A percentile compares a stretch with the other conserved stretches of the same genome.
Conservation (phyloP, 1,140 invertebrate genomes). For the Drosophila mauritiana region DNA sequence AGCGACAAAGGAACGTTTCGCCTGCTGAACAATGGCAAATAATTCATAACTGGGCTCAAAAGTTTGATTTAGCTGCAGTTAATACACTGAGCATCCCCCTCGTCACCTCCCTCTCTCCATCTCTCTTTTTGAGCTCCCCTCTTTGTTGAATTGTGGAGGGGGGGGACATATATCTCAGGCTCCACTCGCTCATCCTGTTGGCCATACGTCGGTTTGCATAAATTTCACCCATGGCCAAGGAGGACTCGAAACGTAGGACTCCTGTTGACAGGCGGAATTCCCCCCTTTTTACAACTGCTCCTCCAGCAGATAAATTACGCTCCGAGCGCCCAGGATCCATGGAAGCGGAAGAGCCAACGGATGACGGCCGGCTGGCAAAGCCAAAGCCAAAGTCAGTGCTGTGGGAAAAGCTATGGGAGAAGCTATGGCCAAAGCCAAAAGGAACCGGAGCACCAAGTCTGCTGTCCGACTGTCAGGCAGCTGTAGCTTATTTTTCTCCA, state of each 20-base stretch:
- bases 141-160: constrained; percentile 1
- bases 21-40: constrained; percentile 78
- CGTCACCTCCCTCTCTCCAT: neutral
- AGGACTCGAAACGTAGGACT: constrained; percentile 6
- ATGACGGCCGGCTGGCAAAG: constrained; percentile 29
- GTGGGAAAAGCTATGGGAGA: neutral
- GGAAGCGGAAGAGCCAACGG: constrained; percentile 73
- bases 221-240: constrained; percentile 44
- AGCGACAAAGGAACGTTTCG: constrained; percentile 71
- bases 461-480: constrained; percentile 62
- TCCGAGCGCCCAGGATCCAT: constrained; percentile 51
- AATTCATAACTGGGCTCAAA: constrained; percentile 80
- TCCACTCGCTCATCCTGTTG: constrained; percentile 35
- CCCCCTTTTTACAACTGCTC: constrained; percentile 1
- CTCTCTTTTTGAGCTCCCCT: neutral
- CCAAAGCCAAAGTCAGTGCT: neutral
- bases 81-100: constrained; percentile 54
- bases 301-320: constrained; percentile 75
- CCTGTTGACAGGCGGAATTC: constrained; percentile 38
- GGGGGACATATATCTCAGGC: constrained; percentile 18
- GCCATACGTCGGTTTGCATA: constrained; percentile 75
- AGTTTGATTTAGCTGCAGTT: constrained; percentile 82
- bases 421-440: constrained; percentile 19
- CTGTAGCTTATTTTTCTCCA: constrained; percentile 74
- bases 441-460: constrained; percentile 34